Percentiles rank a stretch among this genome's conserved stretches.
Evolutionary conservation across 2,113 vertebrate genomes (phyloP).

Genomic region (Neotoma lepida): DNA sequence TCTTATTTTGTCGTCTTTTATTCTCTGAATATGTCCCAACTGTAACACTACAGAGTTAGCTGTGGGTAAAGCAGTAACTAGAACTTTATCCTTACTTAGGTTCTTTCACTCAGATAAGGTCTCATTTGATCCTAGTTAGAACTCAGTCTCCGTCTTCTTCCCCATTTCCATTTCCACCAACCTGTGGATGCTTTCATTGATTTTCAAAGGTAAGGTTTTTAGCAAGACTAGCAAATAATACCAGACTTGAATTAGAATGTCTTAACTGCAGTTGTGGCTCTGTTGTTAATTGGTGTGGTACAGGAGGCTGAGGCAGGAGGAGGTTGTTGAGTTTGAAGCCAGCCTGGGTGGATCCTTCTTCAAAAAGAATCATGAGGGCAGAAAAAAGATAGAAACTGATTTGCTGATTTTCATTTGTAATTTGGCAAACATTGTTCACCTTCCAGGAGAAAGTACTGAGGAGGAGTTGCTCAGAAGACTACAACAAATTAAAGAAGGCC

Average conservation of each 20-base stretch:
- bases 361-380: background rate
- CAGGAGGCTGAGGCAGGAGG: background rate
- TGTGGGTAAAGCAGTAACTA: background rate
- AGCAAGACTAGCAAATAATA: background rate
- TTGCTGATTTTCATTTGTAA: conserved; percentile 71
- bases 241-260: conserved; percentile 46
- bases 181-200: background rate
- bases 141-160: background rate
- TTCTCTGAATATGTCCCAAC: conserved; percentile 6
- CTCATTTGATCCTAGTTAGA: conserved; percentile 51
- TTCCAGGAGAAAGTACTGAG: conserved; percentile 96
- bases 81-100: conserved; percentile 53
- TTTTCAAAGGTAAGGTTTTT: conserved; percentile 51
- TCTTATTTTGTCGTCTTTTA: conserved; percentile 7
- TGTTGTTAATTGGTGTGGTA: background rate
- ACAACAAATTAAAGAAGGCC: conserved; percentile 96
- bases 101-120: background rate
- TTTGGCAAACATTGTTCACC: conserved; percentile 81
- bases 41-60: conserved; percentile 13
- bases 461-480: conserved; percentile 96
- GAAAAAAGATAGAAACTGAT: background rate
- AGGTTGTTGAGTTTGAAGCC: background rate
- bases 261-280: background rate
- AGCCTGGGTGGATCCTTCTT: background rate
- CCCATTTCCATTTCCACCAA: conserved; percentile 30